Base-by-base conservation (phyloP, 2,888 invertebrate species). In the Conus canariensis region DNA sequence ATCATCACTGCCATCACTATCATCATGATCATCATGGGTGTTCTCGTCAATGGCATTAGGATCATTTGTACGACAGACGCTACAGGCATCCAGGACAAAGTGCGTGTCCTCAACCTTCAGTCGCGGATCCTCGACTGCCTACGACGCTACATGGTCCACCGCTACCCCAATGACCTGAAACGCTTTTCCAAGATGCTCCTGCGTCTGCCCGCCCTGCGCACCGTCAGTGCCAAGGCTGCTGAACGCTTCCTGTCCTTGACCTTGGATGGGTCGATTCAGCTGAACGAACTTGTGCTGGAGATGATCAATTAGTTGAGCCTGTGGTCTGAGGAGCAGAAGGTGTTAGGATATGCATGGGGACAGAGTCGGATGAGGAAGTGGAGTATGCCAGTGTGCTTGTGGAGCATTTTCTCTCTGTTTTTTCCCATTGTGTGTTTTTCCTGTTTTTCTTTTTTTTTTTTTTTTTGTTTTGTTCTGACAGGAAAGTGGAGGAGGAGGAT, bases 141-240 rank as follows among this genome's bases (percentile, higher is more conserved):
- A 14, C 93, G 96, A 19, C 94, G 94, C 74, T 96, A 96, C 91
- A 94, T 95, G 80, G 91, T 91, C 45, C 91, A 93, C 7, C 87
- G 74, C 22, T 94, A 95, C 91, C 95, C 95, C 0, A 91, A 91
- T 10, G 95, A 96, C 89, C 92, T 93, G 12, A 94, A 95, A 1
- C 94, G 96, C 56, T 96, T 95, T 90, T 95, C 96, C 56, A 95
- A 95, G 92, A 94, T 96, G 83, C 92, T 96, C 58, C 94, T 96
- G 14, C 94, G 96, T 7, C 92, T 96, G 67, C 96, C 96, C 0
- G 93, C 96, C 8, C 93, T 96, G 59, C 94, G 96, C 19, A 95
- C 95, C 19, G 93, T 96, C 90, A 96, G 96, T 91, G 96, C 96
- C 19, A 95, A 95, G 89, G 96, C 96, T n/a, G 96, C 96, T 0